Base-by-base conservation (phyloP, 2,888 invertebrate genomes). In the Apamea crenata region DNA sequence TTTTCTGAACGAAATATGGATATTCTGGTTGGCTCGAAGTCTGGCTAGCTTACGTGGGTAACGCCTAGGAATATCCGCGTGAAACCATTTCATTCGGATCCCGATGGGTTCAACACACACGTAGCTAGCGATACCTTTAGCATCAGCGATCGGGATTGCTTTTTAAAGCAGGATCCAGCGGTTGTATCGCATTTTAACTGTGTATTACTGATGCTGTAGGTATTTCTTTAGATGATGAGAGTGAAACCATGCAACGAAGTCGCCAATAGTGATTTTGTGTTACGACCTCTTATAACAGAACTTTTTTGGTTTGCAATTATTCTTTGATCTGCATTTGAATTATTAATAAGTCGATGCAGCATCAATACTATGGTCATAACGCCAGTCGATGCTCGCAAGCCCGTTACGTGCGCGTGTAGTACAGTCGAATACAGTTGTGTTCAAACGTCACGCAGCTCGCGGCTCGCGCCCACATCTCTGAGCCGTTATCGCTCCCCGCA, bases 11-110 rank as follows among this genome's bases (percentile, higher is more conserved):
- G 74, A 79, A 76, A 81, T 87, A 73, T 78, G 69, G 71, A 85
- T 74, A 80, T 78, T 77, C 65, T 67, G 66, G 56, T n/a, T 56
- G 53, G 36, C 61, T 66, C 74, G 36, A 44, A 63, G 75, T 21
- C 77, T 74, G 67, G 53, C 71, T n/a, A 70, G 59, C 76, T 79
- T 85, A 83, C 75, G 78, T 63, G 76, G 75, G 80, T 80, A 77
- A 72, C 79, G 76, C 87, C 65, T 63, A 73, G 72, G 70, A 77
- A 79, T 75, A 88, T 84, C 82, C 75, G 53, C 84, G 78, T 80
- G 77, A 84, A 88, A 88, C 82, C 78, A 80, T 86, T 87, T 66
- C 75, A 68, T 61, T 68, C 40, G 36, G 66, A 70, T 80, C 61
- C 73, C 73, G 75, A 18, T 53, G 69, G 75, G 81, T 63, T 74